Evolutionary conservation across 2,113 vertebrate species (phyloP).

Genomic region (Plotosus lineatus): DNA sequence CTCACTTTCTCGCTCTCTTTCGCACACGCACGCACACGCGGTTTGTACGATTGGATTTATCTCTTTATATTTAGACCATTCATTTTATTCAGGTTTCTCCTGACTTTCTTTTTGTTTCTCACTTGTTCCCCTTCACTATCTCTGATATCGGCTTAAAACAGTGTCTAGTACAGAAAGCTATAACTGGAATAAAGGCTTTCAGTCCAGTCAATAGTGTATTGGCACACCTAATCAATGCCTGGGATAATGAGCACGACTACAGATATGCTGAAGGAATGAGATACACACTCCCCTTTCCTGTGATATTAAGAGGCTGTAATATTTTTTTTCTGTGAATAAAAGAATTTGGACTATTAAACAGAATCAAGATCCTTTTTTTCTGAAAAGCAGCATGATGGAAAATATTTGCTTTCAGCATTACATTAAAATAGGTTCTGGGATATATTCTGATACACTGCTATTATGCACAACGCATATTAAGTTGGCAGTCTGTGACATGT

Average conservation of each 20-base stretch:
- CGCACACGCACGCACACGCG: background rate
- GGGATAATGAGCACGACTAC: slow-evolving; percentile 53
- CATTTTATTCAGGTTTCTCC: background rate
- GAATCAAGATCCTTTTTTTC: no score
- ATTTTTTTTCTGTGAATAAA: background rate
- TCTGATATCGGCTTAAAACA: slow-evolving; percentile 52
- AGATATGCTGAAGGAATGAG: slow-evolving; percentile 31
- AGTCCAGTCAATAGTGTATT: slow-evolving; percentile 70
- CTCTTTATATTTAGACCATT: no score
- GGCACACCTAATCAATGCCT: slow-evolving; percentile 62
- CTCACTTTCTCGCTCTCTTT: background rate
- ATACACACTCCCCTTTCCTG: background rate
- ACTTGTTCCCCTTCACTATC: slow-evolving; percentile 56
- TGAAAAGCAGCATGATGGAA: background rate
- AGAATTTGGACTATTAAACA: background rate
- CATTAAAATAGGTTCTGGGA: background rate
- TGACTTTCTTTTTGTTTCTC: slow-evolving; percentile 10
- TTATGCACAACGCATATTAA: background rate
- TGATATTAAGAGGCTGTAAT: slow-evolving; percentile 9
- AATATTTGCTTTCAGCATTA: background rate
- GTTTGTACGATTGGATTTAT: background rate
- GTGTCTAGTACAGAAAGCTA: slow-evolving; percentile 63
- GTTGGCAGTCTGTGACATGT: background rate
- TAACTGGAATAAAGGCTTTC: slow-evolving; percentile 68
- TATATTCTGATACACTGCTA: background rate